These are phyloP conservation scores for Lordiphosa mommai DNA, from an alignment of 1,140 invertebrate genomes.

Conservation along the genomic window DNA sequence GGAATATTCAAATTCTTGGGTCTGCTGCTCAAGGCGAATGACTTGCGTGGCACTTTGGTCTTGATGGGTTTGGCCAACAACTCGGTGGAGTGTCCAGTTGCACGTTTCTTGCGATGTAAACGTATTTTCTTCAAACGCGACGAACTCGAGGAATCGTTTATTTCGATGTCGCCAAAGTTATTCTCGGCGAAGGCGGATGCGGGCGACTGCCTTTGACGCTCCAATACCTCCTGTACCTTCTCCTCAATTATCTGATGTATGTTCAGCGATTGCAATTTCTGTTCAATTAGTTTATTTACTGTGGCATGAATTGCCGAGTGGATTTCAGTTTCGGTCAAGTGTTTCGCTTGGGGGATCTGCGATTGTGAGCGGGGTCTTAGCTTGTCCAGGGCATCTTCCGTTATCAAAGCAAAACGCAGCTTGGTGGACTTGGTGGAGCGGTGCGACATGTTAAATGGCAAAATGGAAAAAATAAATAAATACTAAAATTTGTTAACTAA, in stretches of 20 bases:
- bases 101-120: too few relatives aligned
- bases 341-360: not conserved
- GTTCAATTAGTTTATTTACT: constrained; percentile 21
- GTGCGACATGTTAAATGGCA: not conserved
- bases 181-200: too few relatives aligned
- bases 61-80: too few relatives aligned
- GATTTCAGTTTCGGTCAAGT: constrained; percentile 18
- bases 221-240: constrained; percentile 2
- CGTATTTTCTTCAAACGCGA: too few relatives aligned
- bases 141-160: too few relatives aligned
- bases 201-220: not conserved
- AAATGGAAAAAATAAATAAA: not conserved
- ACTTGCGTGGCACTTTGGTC: too few relatives aligned
- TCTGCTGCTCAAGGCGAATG: too few relatives aligned
- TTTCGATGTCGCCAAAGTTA: too few relatives aligned
- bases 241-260: constrained; percentile 28
- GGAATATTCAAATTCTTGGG: too few relatives aligned
- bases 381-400: constrained; percentile 34
- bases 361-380: constrained; percentile 10
- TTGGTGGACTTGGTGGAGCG: constrained; percentile 27
- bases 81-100: too few relatives aligned
- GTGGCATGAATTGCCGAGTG: constrained; percentile 8
- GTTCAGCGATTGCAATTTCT: constrained; percentile 17
- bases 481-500: not conserved
- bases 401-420: constrained; percentile 38